Evolutionary conservation across 2,888 invertebrate genomes (phyloP), one percentile per base, ranked within the genome.

Genomic region (Aromia moschata): DNA sequence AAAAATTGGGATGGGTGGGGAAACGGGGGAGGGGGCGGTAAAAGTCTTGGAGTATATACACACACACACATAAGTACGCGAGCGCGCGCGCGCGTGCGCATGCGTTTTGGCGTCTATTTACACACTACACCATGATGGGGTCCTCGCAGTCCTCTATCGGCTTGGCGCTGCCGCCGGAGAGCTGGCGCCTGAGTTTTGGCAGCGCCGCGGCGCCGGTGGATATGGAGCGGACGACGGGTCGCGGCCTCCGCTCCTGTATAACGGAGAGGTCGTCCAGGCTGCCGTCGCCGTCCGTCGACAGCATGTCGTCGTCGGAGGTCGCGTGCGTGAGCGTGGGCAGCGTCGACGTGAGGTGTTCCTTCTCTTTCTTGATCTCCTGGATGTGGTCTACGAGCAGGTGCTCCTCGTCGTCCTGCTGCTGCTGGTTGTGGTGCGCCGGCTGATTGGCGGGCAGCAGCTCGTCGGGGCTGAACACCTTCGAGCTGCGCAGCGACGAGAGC

Each of bases 221-320:
- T 43, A 80, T 74, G 20, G 81, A 80, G 41, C 81, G 67, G 18
- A 81, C 74, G 11, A 80, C 77, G 10, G 79, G 79, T 17, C 75
- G 72, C 18, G 74, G 70, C 60, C 75, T 73, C 40, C 55, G 60
- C 43, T 68, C 79, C 18, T 75, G 77, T 55, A 80, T 75, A 65
- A 78, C 80, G n/a, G 80, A 79, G 41, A 81, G 75, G 80, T 89
- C 88, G 77, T 89, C 88, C 33, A 86, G 82, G 78, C 87, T 87
- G 68, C 92, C 92, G 77, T 92, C 93, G 71, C 90, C 86, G 80
- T 92, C 92, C 16, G 92, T 92, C 74, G 84, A 87, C 45, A 94
- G 83, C 77, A 94, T 84, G 80, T 95, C 95, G 79, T 95, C 95
- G 79, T 95, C 94, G 0, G 93, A 93, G 44, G 91, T 91, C 37